Evolutionary conservation across 2,113 vertebrate species (phyloP).

Genomic region (Colossoma macropomum): DNA sequence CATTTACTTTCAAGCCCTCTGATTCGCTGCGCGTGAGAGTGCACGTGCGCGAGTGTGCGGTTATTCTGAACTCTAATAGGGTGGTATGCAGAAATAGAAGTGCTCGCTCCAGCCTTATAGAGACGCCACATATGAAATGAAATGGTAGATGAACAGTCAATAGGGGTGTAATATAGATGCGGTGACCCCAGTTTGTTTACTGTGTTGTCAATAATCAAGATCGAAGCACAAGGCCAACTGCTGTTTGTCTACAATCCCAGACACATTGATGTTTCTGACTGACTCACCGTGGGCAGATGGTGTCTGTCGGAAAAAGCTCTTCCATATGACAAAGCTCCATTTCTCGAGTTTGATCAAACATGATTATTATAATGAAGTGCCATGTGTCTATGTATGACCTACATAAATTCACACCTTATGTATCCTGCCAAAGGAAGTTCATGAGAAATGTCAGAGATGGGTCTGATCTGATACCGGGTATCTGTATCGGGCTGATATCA

Average conservation of each 20-base stretch:
- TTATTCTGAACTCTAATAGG: conserved; percentile 38
- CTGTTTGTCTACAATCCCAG: conserved; percentile 24
- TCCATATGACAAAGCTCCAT: conserved; percentile 7
- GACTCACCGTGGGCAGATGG: conserved; percentile 1
- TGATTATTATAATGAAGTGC: background rate
- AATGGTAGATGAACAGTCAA: conserved; percentile 43
- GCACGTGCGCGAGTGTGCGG: background rate
- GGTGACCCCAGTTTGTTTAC: conserved; percentile 37
- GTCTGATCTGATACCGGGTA: too few relatives aligned
- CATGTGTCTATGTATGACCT: background rate
- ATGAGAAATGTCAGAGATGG: too few relatives aligned
- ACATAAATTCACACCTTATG: background rate
- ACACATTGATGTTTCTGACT: conserved; percentile 14
- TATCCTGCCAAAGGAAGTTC: too few relatives aligned
- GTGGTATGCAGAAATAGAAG: conserved; percentile 29
- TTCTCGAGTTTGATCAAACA: background rate
- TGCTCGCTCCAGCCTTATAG: conserved; percentile 7
- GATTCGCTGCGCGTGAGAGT: background rate
- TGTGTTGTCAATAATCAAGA: conserved; percentile 38
- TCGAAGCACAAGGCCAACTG: conserved; percentile 18
- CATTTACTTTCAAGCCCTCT: conserved; percentile 75
- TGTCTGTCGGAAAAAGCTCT: conserved; percentile 5
- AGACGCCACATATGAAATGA: conserved; percentile 19
- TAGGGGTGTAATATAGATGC: conserved; percentile 35
- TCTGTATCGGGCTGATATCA: too few relatives aligned